Evolutionary conservation across 2,797 vertebrate species (phyloP), one percentile per base, ranked within the genome.

Genomic region (Brachyalestes nurse): DNA sequence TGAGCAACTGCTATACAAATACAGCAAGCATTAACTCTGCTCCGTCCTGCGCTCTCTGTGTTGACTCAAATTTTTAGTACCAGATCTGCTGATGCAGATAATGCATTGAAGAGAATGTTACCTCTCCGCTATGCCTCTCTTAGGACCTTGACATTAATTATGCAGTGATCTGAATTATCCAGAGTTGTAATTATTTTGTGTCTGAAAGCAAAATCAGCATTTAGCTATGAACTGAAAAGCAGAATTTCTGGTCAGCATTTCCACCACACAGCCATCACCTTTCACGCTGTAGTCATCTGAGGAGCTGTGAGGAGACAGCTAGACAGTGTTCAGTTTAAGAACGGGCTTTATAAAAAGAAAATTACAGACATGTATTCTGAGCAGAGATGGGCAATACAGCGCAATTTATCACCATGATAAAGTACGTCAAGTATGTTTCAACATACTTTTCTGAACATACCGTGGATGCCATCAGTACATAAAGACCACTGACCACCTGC

Each of bases 1-100:
- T 28, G 23, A 23, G 61, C 38, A 61, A 25, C 2, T 14, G 7
- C 8, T 47, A 70, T 75, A 62, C 6, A 53, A 76, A 53, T 42
- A 51, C 19, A 57, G 19, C 19, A 51, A 57, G 16, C 14, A 28
- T 51, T 21, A 75, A 70, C 34, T 34, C 34, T 34, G 34, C 34
- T 34, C 34, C 42, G n/a, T 34, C 38, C 62, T 40, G 47, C n/a
- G 42, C 49, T 34, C 28, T 72, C 47, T 64, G 64, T 84, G 85
- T 84, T 82, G 83, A 87, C 84, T 87, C 80, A 81, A 64, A 83
- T 45, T 58, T 77, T 83, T 73, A 34, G 57, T 51, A 65, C 82
- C 58, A 84, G 77, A 87, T 85, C 61, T 84, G 86, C 89, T 89
- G 87, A 90, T 87, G 86, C 79, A 76, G 80, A 64, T 78, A 71